Percentiles rank a stretch among this genome's conserved stretches.
These are phyloP conservation scores for Torymus tubicola DNA, from an alignment of 2,888 invertebrate genomes.

Conservation along the genomic window DNA sequence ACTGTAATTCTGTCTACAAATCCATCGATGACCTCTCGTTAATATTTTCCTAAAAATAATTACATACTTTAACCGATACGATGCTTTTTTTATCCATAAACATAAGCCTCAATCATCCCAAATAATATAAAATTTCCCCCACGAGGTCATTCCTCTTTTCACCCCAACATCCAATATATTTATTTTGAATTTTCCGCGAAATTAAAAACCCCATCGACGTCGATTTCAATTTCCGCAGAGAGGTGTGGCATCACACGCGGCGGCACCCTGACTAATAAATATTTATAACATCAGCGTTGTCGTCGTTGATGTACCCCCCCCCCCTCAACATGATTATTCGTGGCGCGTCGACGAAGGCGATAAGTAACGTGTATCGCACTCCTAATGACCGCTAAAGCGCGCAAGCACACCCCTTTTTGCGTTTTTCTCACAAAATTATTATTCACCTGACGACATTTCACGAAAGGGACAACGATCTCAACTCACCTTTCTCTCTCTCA, in stretches of 20 bases:
- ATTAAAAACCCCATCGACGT: slow-evolving; percentile 9
- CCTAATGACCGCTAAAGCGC: slow-evolving; percentile 23
- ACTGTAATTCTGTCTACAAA: no score
- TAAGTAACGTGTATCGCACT: slow-evolving; percentile 45
- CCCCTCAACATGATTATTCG: slow-evolving; percentile 26
- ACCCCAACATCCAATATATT: no score
- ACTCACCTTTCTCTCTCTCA: not conserved
- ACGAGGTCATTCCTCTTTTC: no score
- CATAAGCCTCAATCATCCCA: no score
- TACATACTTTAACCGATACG: no score
- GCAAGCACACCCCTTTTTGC: not conserved
- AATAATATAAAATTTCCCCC: no score
- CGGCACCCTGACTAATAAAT: slow-evolving; percentile 22
- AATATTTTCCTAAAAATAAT: no score
- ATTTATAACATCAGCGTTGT: slow-evolving; percentile 25
- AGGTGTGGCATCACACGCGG: not conserved
- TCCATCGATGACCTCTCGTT: no score
- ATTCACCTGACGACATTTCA: not conserved
- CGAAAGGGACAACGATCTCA: slow-evolving; percentile 3
- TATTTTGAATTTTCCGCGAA: slow-evolving; percentile 26
- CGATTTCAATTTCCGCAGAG: slow-evolving; percentile 32
- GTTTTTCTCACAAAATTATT: slow-evolving; percentile 23
- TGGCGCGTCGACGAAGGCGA: slow-evolving; percentile 16
- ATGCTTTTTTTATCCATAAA: no score
- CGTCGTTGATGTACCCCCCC: not conserved